Conservation (phyloP, 2,113 vertebrate species). For the Solea solea region DNA sequence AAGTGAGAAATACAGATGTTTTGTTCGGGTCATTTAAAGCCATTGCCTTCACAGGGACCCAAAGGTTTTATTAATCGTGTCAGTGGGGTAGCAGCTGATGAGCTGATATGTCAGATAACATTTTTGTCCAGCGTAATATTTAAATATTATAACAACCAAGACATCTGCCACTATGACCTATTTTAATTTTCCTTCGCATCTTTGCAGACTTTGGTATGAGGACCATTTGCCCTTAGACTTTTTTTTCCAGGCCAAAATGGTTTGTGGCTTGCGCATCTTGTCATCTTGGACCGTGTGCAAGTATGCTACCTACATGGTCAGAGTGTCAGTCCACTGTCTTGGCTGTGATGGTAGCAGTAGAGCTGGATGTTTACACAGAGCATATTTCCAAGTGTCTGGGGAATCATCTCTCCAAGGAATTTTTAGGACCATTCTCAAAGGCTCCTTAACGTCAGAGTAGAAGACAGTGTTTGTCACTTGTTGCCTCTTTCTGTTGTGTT, state of each 20-base stretch:
- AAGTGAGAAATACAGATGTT: constrained; percentile 76
- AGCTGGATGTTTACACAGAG: constrained; percentile 72
- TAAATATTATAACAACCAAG: constrained; percentile 3
- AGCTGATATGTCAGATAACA: constrained; percentile 32
- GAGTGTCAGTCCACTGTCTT: constrained; percentile 34
- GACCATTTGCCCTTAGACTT: background rate
- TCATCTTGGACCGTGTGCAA: constrained; percentile 75
- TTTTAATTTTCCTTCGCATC: background rate
- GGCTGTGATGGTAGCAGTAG: constrained; percentile 22
- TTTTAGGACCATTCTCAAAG: constrained; percentile 33
- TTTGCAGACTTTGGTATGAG: background rate
- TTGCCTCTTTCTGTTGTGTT: constrained; percentile 7
- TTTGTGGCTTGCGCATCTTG: constrained; percentile 34
- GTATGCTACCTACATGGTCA: constrained; percentile 80
- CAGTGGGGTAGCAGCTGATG: constrained; percentile 38
- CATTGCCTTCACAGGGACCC: constrained; percentile 38
- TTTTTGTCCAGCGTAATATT: constrained; percentile 23
- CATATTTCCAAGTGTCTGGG: constrained; percentile 73
- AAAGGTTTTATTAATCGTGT: constrained; percentile 67
- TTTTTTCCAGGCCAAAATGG: constrained; percentile 29
- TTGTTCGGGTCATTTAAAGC: constrained; percentile 52
- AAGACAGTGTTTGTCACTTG: constrained; percentile 14
- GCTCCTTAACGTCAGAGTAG: constrained; percentile 21
- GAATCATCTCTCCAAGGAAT: constrained; percentile 55
- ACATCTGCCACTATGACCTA: background rate